These are phyloP conservation scores for Teleogryllus oceanicus DNA, from an alignment of 2,888 invertebrate genomes.

Conservation along the genomic window DNA sequence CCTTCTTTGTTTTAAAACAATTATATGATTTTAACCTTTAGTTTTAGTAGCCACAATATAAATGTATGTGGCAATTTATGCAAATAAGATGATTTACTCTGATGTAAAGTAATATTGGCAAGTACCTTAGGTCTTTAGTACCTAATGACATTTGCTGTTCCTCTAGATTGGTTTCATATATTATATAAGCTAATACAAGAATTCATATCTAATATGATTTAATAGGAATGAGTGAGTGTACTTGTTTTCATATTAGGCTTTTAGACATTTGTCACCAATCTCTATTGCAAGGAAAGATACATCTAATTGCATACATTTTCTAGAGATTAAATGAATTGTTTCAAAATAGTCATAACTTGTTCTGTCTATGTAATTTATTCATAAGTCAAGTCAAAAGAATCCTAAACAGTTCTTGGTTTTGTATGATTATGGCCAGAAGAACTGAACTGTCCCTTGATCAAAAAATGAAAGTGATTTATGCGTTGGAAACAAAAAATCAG, in stretches of 20 bases:
- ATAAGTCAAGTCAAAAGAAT: too few species aligned
- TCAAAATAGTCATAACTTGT: neutral
- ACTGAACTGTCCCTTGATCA: constrained; percentile 26
- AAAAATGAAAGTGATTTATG: constrained; percentile 23
- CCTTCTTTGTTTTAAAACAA: too few species aligned
- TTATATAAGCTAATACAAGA: too few species aligned
- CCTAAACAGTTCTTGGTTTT: neutral
- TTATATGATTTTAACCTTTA: too few species aligned
- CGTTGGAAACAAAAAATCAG: constrained; percentile 26
- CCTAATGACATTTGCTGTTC: neutral
- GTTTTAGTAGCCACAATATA: too few species aligned
- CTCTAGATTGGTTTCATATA: too few species aligned
- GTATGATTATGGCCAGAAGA: neutral
- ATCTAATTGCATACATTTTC: neutral
- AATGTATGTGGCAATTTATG: too few species aligned
- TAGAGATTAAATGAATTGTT: neutral
- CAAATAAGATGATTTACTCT: too few species aligned
- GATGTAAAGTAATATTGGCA: too few species aligned
- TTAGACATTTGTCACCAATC: neutral
- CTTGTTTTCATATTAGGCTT: too few species aligned
- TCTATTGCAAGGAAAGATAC: neutral
- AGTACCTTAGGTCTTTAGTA: neutral
- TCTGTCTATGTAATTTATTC: neutral
- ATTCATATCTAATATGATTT: too few species aligned
- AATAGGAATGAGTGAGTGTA: too few species aligned